A percentile compares a stretch with the other conserved stretches of the same genome.
These are phyloP conservation scores for Chitala chitala DNA, from an alignment of 2,113 vertebrate genomes.

Conservation along the genomic window DNA sequence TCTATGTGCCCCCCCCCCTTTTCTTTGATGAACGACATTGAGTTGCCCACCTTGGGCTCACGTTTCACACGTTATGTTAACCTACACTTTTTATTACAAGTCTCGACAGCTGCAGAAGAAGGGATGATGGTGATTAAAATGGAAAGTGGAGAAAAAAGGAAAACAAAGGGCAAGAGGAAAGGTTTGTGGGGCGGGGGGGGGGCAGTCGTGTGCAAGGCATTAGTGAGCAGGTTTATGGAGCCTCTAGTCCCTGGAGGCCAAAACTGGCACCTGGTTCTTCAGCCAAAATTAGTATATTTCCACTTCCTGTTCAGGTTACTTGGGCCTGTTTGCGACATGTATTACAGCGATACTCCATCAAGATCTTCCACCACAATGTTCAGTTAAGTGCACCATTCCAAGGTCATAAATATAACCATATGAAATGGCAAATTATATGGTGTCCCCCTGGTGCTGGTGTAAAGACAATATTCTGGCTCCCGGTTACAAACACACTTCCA, in stretches of 20 bases:
- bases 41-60: slow-evolving; percentile 38
- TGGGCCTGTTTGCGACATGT: not conserved
- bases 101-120: slow-evolving; percentile 61
- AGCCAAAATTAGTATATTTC: slow-evolving; percentile 44
- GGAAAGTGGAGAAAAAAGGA: slow-evolving; percentile 20
- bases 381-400: too few species aligned
- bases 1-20: not conserved
- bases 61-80: slow-evolving; percentile 52
- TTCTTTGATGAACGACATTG: slow-evolving; percentile 23
- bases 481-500: too few species aligned
- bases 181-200: not conserved
- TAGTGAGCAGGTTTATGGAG: not conserved
- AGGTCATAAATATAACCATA: not conserved
- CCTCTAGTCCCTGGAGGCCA: slow-evolving; percentile 35
- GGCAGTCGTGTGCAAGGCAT: not conserved
- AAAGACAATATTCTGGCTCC: too few species aligned
- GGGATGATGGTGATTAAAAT: slow-evolving; percentile 54
- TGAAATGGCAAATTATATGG: too few species aligned
- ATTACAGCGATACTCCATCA: not conserved
- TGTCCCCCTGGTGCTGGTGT: too few species aligned
- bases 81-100: slow-evolving; percentile 56
- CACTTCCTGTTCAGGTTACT: not conserved
- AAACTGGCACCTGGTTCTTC: slow-evolving; percentile 50
- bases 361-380: not conserved
- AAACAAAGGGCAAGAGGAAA: slow-evolving; percentile 41